Conservation (phyloP, 2,888 invertebrate species). For the Halictus quadricinctus region DNA sequence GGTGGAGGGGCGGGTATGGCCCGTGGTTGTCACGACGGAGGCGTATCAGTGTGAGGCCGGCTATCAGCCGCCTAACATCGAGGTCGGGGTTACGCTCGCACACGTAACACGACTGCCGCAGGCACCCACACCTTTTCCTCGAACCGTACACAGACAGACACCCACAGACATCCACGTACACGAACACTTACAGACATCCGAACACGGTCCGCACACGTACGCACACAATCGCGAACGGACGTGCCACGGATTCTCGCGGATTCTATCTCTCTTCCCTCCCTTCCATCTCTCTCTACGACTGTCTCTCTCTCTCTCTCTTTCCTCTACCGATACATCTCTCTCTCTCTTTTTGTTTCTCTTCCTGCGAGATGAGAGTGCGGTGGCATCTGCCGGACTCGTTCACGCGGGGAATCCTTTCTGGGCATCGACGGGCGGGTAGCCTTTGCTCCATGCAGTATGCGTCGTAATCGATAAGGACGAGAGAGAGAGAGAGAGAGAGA, state of each 20-base stretch:
- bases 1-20: constrained; percentile 56
- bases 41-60: constrained; percentile 80
- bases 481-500: constrained; percentile 24
- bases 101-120: constrained; percentile 69
- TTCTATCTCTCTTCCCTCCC: neutral
- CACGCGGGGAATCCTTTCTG: constrained; percentile 49
- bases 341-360: neutral
- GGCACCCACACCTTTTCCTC: constrained; percentile 46
- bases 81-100: constrained; percentile 72
- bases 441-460: constrained; percentile 65
- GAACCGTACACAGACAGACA: constrained; percentile 28
- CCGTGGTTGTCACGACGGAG: constrained; percentile 63
- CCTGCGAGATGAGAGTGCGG: neutral
- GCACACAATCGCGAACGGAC: constrained; percentile 33
- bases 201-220: constrained; percentile 31
- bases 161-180: neutral
- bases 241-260: constrained; percentile 50
- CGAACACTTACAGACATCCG: neutral
- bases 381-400: constrained; percentile 44
- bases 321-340: neutral
- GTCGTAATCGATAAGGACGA: constrained; percentile 73
- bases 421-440: constrained; percentile 52
- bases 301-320: neutral
- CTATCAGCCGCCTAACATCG: constrained; percentile 81
- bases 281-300: neutral